Evolutionary conservation across 2,888 invertebrate species (phyloP).

Genomic region (Alloplasta piceator): DNA sequence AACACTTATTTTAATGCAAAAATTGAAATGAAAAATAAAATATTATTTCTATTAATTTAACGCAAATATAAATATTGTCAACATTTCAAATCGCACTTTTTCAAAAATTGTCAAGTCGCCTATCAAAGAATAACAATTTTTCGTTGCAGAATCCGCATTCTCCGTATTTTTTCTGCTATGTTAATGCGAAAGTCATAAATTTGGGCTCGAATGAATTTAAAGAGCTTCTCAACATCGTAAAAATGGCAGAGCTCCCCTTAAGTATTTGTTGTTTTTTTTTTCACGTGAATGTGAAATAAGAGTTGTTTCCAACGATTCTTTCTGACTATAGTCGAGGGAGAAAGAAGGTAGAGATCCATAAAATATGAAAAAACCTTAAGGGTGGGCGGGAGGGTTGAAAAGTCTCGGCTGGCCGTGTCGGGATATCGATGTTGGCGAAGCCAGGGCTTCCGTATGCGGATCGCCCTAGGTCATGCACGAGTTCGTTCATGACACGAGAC

Average conservation of each 20-base stretch:
- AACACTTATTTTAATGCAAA: too few relatives aligned
- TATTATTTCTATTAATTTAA: too few relatives aligned
- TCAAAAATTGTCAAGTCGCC: too few relatives aligned
- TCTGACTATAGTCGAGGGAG: slow-evolving; percentile 8
- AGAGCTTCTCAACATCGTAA: neutral
- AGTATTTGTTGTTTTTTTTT: neutral
- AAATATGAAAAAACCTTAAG: slow-evolving; percentile 48
- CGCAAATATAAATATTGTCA: too few relatives aligned
- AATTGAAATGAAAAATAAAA: too few relatives aligned
- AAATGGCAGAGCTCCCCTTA: neutral
- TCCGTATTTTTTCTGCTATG: too few relatives aligned
- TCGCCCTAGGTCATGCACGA: slow-evolving; percentile 39
- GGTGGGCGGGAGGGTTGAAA: neutral
- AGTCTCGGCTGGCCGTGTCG: slow-evolving; percentile 18
- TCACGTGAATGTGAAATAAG: neutral
- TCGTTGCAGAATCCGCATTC: too few relatives aligned
- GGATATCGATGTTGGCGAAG: slow-evolving; percentile 40
- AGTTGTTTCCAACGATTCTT: neutral
- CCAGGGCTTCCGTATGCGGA: neutral
- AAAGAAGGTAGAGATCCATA: slow-evolving; percentile 26
- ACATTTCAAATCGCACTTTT: too few relatives aligned
- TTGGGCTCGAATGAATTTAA: neutral
- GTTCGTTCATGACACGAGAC: slow-evolving; percentile 27
- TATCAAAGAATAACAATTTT: too few relatives aligned
- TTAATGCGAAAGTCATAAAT: neutral